Evolutionary conservation across 2,113 vertebrate species (phyloP).

Genomic region (Microcebus lehilahytsara): DNA sequence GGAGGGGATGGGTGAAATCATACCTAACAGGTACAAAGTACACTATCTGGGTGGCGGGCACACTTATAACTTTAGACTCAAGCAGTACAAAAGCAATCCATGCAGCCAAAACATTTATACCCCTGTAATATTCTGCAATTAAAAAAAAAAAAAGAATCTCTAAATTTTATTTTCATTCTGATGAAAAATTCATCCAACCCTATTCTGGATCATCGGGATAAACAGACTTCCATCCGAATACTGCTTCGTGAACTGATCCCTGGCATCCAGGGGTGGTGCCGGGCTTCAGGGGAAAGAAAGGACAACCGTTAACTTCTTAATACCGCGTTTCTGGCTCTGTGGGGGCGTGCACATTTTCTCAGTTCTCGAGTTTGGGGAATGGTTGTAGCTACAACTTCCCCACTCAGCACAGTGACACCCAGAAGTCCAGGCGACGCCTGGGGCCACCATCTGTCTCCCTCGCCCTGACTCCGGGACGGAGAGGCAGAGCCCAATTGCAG

Average conservation of each 20-base stretch:
- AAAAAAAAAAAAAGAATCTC: neutral
- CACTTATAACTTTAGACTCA: too few species aligned
- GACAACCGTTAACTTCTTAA: neutral
- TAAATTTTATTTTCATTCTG: neutral
- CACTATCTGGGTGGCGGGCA: too few species aligned
- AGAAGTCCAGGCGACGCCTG: neutral
- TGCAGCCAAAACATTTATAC: too few species aligned
- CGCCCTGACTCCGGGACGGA: neutral
- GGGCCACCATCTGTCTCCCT: slow-evolving; percentile 10
- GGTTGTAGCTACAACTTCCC: neutral
- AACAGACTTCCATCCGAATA: rapidly evolving
- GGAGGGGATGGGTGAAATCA: too few species aligned
- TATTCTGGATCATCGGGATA: neutral
- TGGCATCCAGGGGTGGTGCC: rapidly evolving
- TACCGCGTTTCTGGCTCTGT: rapidly evolving
- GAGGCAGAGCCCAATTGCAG: neutral
- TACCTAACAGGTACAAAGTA: too few species aligned
- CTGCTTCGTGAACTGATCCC: rapidly evolving
- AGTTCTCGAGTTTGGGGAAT: neutral
- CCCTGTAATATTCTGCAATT: too few species aligned
- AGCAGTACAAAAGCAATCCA: too few species aligned
- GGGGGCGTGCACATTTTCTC: neutral
- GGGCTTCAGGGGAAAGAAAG: too few species aligned
- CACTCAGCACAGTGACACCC: neutral
- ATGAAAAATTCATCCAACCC: neutral